phyloP scores from a whole-genome alignment of 2,113 vertebrate species.

The Lophotis ruficrista region DNA sequence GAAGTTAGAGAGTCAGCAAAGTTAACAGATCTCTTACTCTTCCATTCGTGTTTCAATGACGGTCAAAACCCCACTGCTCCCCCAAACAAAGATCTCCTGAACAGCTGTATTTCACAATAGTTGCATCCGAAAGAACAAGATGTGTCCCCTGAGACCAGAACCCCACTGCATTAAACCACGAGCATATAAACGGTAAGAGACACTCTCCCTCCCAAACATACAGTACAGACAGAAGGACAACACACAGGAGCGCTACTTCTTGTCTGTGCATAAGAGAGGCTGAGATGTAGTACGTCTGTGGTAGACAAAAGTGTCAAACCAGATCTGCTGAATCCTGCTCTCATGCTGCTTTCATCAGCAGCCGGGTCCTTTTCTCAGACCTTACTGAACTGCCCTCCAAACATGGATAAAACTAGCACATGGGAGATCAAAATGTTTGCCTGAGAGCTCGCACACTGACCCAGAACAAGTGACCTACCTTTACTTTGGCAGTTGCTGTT shows the following conservation, averaged over 20 bases:
- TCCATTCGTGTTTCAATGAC: not conserved
- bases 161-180: not conserved
- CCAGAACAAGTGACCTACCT: conserved; percentile 75
- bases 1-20: not conserved
- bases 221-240: not conserved
- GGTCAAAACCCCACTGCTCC: not conserved
- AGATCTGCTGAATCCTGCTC: not conserved
- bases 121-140: not conserved
- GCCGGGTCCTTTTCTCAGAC: not conserved
- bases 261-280: not conserved
- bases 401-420: accelerated
- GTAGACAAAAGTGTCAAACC: not conserved
- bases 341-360: not conserved
- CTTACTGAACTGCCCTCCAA: not conserved
- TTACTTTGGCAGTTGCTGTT: conserved; percentile 95
- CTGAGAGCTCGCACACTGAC: not conserved
- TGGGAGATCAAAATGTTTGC: not conserved
- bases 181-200: not conserved
- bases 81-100: not conserved
- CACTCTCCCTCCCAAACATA: not conserved
- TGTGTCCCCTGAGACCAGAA: not conserved
- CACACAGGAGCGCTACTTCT: not conserved
- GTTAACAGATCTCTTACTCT: not conserved
- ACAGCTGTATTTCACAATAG: not conserved
- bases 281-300: not conserved